Evolutionary conservation across 2,113 vertebrate genomes (phyloP).

Genomic region (Colinus virginianus): DNA sequence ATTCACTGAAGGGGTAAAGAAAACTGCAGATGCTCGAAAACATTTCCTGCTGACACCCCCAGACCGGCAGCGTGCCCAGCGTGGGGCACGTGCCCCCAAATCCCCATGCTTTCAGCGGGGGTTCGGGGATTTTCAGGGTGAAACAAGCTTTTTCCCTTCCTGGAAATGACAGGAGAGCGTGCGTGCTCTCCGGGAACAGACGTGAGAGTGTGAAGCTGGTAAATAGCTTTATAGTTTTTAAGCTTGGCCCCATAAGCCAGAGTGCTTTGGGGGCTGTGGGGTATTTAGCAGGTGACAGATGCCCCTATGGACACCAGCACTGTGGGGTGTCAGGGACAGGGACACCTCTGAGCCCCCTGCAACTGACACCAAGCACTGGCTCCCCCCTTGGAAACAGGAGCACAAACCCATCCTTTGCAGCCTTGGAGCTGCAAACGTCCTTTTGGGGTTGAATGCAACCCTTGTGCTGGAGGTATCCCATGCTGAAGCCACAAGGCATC

Average conservation of each 20-base stretch:
- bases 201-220: not conserved
- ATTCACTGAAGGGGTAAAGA: not conserved
- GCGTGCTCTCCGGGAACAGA: not conserved
- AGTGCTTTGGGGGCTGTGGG: not conserved
- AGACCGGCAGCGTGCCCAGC: not conserved
- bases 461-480: rapidly evolving
- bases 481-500: rapidly evolving
- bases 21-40: not conserved
- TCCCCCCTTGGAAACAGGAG: not conserved
- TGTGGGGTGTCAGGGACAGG: not conserved
- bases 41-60: constrained; percentile 26
- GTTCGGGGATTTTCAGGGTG: not conserved
- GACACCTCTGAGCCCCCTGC: not conserved
- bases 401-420: not conserved
- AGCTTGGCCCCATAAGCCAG: not conserved
- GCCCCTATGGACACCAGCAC: not conserved
- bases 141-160: not conserved
- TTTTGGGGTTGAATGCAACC: rapidly evolving
- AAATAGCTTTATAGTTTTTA: not conserved
- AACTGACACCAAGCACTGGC: not conserved
- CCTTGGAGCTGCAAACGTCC: rapidly evolving
- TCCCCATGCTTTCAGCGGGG: not conserved
- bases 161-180: not conserved
- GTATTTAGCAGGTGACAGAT: not conserved
- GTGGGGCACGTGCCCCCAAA: constrained; percentile 7